Evolutionary conservation across 2,797 vertebrate genomes (phyloP).

Genomic region (Melanitta fusca): DNA sequence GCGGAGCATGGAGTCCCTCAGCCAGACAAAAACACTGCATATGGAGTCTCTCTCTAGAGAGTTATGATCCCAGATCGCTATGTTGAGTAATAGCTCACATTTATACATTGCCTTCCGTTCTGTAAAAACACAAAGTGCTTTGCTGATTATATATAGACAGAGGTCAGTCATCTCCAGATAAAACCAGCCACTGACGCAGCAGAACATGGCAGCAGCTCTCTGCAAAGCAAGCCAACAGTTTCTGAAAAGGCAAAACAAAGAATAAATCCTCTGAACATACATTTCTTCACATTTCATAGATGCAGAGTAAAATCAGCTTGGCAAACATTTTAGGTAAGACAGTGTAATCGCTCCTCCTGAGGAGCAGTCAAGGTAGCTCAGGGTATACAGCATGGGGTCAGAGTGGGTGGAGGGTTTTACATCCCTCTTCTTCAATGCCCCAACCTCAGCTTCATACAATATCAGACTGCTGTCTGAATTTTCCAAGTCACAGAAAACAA

Average conservation of each 20-base stretch:
- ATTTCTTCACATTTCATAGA: accelerated
- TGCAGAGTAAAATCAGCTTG: not conserved
- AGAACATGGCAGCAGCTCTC: not conserved
- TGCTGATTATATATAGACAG: not conserved
- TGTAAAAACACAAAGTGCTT: not conserved
- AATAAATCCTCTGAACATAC: not conserved
- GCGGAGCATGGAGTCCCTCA: not conserved
- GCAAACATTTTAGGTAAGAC: not conserved
- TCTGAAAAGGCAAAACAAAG: not conserved
- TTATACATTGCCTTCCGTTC: not conserved
- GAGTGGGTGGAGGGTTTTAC: accelerated
- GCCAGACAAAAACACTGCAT: not conserved
- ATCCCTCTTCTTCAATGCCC: not conserved
- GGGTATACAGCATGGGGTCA: not conserved
- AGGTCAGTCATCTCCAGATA: not conserved
- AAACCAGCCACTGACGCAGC: not conserved
- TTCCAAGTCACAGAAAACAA: not conserved
- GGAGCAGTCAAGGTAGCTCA: not conserved
- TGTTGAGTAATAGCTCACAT: not conserved
- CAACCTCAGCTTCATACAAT: not conserved
- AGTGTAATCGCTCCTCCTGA: accelerated
- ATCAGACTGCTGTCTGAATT: not conserved
- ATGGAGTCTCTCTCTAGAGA: not conserved
- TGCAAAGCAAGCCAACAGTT: not conserved
- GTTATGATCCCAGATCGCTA: not conserved